Evolutionary conservation across 2,113 vertebrate species (phyloP), one percentile per base, ranked within the genome.

Genomic region (Sturnus vulgaris): DNA sequence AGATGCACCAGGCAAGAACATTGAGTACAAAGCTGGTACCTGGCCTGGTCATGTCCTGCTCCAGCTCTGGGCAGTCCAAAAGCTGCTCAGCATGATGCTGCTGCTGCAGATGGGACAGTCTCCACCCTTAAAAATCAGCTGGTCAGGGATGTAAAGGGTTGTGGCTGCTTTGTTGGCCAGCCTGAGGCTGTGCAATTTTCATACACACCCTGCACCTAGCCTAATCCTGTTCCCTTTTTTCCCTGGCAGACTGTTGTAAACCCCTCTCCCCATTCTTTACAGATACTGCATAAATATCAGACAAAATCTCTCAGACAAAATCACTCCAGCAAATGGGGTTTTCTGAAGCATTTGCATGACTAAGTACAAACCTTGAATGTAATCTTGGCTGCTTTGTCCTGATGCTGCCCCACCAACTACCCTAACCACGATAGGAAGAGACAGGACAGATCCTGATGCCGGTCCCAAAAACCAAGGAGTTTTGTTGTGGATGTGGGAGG

Each of bases 71-170:
- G 25, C 63, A 60, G 83, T 40, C 33, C 57, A 21, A 39, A 71
- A 50, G 23, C 40, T 66, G 56, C 56, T 52, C 40, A 40, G 46
- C 0, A 0, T 21, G 46, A 39, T 28, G 2, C 55, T 20, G 24
- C 37, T 11, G 30, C 85, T 69, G 69, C n/a, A 49, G 59, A 1
- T 7, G 37, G 42, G 47, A 28, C 50, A 46, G 25, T 25, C 37
- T 22, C 15, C 37, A 46, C 6, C 46, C 37, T 17, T 31, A 72
- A 35, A 10, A 37, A 25, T 53, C 69, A 20, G 24, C 52, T 57
- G 42, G 5, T 14, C 0, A 0, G 28, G 42, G 28, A 28, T 46
- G 55, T 59, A 50, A 49, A 61, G 52, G 28, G 20, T 20, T 1
- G 9, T 31, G 71, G 27, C 75, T 88, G 66, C 75, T 55, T 42